Evolutionary conservation across 2,888 invertebrate species (phyloP).

Genomic region (Rugalucina vietnamica): DNA sequence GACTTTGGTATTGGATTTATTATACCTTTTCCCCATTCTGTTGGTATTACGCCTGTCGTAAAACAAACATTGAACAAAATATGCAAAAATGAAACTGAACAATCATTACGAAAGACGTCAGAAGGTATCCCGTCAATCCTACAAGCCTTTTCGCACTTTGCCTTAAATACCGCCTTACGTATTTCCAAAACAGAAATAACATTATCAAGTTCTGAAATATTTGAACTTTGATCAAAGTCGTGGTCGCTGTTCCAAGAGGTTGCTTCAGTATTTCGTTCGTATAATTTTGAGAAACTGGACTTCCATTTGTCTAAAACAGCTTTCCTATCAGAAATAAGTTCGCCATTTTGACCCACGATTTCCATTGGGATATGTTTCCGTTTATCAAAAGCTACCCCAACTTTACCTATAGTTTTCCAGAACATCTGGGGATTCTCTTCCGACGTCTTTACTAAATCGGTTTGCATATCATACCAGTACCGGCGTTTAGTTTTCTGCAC

Average conservation of each 20-base stretch:
- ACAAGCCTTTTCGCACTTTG: not conserved
- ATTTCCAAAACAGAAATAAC: not conserved
- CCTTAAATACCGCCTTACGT: not conserved
- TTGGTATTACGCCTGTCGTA: not conserved
- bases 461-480: not conserved
- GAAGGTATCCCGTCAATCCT: not conserved
- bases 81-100: not conserved
- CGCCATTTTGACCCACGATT: slow-evolving; percentile 10
- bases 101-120: not conserved
- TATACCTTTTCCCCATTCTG: not conserved
- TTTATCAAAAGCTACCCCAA: not conserved
- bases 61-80: not conserved
- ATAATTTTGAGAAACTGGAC: not conserved
- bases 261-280: not conserved
- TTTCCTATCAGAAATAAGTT: not conserved
- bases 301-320: not conserved
- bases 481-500: not conserved
- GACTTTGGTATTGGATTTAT: not conserved
- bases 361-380: not conserved
- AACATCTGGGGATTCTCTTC: not conserved
- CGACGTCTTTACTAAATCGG: not conserved
- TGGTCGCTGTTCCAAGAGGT: not conserved
- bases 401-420: not conserved
- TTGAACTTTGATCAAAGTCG: not conserved
- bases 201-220: not conserved